These are phyloP conservation scores for Montipora sp. DNA, from an alignment of 64 coral and sea anemone species.

Conservation along the genomic window DNA sequence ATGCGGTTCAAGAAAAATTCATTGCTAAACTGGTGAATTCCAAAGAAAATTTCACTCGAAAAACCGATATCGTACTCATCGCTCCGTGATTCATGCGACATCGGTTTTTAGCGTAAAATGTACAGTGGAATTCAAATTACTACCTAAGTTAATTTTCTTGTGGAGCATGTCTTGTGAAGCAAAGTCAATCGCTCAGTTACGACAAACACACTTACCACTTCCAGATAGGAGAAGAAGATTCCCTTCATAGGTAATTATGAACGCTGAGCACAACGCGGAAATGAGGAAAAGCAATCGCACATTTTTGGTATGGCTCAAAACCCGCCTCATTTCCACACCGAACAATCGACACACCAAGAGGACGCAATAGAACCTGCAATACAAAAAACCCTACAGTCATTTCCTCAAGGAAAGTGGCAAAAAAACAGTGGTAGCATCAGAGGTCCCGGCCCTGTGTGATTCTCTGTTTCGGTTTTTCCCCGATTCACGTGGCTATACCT, in stretches of 20 bases:
- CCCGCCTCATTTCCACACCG: constrained; percentile 8
- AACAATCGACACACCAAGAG: neutral
- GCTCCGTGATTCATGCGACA: too few species aligned
- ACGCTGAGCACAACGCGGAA: neutral
- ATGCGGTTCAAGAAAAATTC: too few species aligned
- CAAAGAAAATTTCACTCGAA: too few species aligned
- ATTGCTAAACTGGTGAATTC: too few species aligned
- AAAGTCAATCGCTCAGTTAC: neutral
- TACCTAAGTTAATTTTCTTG: too few species aligned
- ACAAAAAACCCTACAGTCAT: neutral
- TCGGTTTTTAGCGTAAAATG: too few species aligned
- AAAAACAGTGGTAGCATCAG: too few species aligned
- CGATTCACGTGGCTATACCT: too few species aligned
- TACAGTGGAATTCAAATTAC: too few species aligned
- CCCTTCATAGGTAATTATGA: neutral
- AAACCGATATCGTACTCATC: too few species aligned
- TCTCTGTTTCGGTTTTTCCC: too few species aligned
- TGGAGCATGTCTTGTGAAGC: neutral
- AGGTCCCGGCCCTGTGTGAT: too few species aligned
- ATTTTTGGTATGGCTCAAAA: neutral
- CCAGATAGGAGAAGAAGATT: neutral
- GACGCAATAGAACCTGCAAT: constrained; percentile 4
- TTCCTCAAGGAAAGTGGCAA: neutral
- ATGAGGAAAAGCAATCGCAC: constrained; percentile 14
- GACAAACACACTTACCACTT: neutral